Conservation (phyloP, 1,140 invertebrate species). For the Hesperophylax magnus region DNA sequence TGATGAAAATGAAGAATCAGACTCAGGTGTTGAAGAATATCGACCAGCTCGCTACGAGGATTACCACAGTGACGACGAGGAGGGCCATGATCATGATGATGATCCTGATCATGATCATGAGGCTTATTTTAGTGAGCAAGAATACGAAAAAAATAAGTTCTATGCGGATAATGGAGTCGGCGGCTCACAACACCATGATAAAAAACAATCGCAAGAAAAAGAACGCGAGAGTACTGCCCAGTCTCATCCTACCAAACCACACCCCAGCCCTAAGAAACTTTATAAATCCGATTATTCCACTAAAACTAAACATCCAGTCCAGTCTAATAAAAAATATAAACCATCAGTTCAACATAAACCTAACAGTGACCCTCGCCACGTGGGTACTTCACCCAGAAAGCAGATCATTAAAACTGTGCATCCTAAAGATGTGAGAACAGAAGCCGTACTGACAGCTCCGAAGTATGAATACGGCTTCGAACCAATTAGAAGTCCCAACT, state of each 20-base stretch:
- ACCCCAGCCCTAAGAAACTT: constrained; percentile 23
- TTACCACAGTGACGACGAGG: constrained; percentile 45
- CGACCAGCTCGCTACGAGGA: constrained; percentile 25
- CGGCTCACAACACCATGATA: constrained; percentile 26
- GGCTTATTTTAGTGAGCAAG: constrained; percentile 25
- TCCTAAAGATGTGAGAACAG: constrained; percentile 27
- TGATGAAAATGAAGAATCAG: not conserved
- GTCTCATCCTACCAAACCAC: constrained; percentile 7
- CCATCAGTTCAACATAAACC: constrained; percentile 21
- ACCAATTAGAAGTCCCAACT: constrained; percentile 60
- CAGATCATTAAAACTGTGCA: constrained; percentile 11
- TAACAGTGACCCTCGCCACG: constrained; percentile 26
- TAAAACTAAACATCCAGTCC: not conserved
- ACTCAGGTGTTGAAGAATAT: constrained; percentile 16
- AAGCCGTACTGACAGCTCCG: constrained; percentile 63
- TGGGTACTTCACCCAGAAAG: constrained; percentile 37
- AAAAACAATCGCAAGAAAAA: constrained; percentile 11
- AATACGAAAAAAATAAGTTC: not conserved
- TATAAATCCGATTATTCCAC: constrained; percentile 32
- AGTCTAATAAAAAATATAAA: constrained; percentile 44
- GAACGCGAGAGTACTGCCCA: not conserved
- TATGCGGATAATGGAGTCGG: constrained; percentile 42
- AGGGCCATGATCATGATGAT: constrained; percentile 32
- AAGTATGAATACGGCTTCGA: constrained; percentile 69
- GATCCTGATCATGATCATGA: constrained; percentile 26